phyloP scores from a whole-genome alignment of 2,797 vertebrate genomes.

The Spatula clypeata region DNA sequence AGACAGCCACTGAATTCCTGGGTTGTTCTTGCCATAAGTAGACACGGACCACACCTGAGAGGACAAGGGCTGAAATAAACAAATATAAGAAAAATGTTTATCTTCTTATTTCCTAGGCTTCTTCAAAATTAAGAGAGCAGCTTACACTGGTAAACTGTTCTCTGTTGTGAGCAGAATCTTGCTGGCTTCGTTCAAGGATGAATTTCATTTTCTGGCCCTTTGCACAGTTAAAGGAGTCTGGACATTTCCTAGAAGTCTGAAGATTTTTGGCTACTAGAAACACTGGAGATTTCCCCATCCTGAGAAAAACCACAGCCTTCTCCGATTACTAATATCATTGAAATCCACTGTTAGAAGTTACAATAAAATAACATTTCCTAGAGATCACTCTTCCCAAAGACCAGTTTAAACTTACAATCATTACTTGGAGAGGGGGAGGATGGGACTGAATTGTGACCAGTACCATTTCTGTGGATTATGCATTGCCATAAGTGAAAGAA shows the following conservation, averaged over 20 bases:
- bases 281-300: slow-evolving; percentile 28
- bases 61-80: neutral
- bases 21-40: rapidly evolving
- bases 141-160: neutral
- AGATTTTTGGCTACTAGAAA: slow-evolving; percentile 55
- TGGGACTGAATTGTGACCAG: neutral
- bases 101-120: neutral
- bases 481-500: slow-evolving; percentile 48
- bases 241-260: slow-evolving; percentile 54
- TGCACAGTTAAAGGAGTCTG: slow-evolving; percentile 1
- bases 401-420: slow-evolving; percentile 26
- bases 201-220: neutral
- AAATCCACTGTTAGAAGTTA: slow-evolving; percentile 52
- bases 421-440: neutral
- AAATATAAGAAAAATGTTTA: neutral
- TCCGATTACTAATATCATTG: slow-evolving; percentile 55
- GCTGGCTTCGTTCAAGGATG: neutral
- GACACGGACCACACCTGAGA: neutral
- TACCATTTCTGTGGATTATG: slow-evolving; percentile 1
- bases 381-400: slow-evolving; percentile 5
- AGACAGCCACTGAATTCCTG: neutral
- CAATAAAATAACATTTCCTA: slow-evolving; percentile 54
- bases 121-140: neutral
- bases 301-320: slow-evolving; percentile 54
- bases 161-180: neutral